Conservation (phyloP, 2,113 vertebrate genomes). For the Saimiri boliviensis region DNA sequence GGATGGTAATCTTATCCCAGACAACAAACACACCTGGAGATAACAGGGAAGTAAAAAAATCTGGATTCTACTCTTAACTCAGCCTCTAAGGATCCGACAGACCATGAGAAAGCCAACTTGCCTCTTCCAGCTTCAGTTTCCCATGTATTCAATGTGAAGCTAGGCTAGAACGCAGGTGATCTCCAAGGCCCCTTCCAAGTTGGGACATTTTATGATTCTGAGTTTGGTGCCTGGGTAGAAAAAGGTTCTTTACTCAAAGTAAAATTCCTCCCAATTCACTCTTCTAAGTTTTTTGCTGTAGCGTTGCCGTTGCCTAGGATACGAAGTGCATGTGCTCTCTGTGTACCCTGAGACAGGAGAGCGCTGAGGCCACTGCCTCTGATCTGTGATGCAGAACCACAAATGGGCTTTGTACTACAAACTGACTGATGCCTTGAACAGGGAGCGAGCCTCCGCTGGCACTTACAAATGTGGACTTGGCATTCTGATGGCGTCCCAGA, state of each 20-base stretch:
- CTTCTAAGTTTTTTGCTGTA: background rate
- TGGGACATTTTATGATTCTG: background rate
- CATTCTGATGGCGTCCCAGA: background rate
- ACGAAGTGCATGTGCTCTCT: background rate
- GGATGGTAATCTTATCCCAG: background rate
- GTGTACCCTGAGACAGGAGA: background rate
- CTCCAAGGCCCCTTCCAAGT: background rate
- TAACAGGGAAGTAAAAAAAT: background rate
- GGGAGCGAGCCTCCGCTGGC: background rate
- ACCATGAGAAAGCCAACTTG: background rate
- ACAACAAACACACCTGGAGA: conserved; percentile 39
- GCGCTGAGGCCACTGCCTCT: background rate
- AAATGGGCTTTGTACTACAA: background rate
- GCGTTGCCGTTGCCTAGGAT: background rate
- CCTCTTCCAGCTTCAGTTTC: background rate
- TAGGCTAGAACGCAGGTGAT: background rate
- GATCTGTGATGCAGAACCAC: background rate
- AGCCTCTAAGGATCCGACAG: background rate
- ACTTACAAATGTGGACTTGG: background rate
- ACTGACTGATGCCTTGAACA: background rate
- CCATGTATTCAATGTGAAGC: background rate
- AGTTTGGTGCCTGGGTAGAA: background rate
- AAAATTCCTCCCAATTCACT: conserved; percentile 38
- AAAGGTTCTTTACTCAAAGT: conserved; percentile 1
- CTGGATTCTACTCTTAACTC: background rate